Conservation (phyloP, 2,888 invertebrate species). For the Acronicta alni region DNA sequence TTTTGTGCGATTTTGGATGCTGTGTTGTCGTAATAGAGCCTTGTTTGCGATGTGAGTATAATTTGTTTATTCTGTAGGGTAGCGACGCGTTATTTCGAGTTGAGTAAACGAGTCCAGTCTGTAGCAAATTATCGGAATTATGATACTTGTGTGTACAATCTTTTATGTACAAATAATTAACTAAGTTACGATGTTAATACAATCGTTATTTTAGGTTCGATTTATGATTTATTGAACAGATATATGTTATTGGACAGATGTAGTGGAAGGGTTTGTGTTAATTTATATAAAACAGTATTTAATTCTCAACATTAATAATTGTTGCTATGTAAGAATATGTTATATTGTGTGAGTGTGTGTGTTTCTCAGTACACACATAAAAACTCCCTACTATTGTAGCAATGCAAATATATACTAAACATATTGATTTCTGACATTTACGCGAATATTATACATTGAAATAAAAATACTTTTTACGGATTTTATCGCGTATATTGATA, state of each 20-base stretch:
- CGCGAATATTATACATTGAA: no score
- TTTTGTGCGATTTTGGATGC: conserved; percentile 23
- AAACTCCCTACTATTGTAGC: background rate
- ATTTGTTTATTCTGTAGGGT: conserved; percentile 35
- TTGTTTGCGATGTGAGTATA: conserved; percentile 14
- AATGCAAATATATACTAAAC: background rate
- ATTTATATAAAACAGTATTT: no score
- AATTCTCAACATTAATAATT: no score
- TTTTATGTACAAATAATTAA: background rate
- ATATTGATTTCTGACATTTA: no score
- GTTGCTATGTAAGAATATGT: no score
- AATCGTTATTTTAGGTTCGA: background rate
- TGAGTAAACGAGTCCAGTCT: conserved; percentile 20
- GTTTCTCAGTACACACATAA: no score
- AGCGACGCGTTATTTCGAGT: conserved; percentile 31
- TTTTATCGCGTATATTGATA: no score
- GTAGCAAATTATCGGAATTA: conserved; percentile 20
- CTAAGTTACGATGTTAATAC: background rate
- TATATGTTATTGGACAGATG: no score
- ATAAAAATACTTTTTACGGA: no score
- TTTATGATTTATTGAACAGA: no score
- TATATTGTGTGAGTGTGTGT: no score
- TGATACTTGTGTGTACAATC: conserved; percentile 12
- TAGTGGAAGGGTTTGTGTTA: no score
- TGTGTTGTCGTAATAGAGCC: conserved; percentile 6